Conservation (phyloP, 1,140 invertebrate species). For the Halesus radiatus region DNA sequence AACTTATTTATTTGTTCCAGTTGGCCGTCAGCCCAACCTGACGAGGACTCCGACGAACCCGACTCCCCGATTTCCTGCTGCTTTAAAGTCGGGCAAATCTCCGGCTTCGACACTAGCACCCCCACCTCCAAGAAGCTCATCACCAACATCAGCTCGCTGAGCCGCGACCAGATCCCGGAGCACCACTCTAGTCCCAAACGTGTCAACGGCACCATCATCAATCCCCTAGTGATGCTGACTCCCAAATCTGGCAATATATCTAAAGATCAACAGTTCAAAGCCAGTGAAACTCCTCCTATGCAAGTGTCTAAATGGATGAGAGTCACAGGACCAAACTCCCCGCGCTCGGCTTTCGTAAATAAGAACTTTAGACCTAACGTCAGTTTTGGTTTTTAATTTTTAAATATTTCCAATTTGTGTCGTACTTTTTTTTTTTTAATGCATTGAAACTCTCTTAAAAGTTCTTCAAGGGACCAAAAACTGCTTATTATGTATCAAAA, state of each 20-base stretch:
- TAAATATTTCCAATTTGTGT: slow-evolving; percentile 12
- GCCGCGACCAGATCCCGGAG: background rate
- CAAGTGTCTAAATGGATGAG: slow-evolving; percentile 70
- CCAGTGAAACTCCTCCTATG: slow-evolving; percentile 51
- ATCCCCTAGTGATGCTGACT: slow-evolving; percentile 45
- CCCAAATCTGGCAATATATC: slow-evolving; percentile 34
- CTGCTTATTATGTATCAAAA: no score
- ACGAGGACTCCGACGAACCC: slow-evolving; percentile 37
- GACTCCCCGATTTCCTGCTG: slow-evolving; percentile 53
- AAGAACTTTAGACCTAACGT: slow-evolving; percentile 67
- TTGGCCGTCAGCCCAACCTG: slow-evolving; percentile 42
- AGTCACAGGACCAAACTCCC: slow-evolving; percentile 72
- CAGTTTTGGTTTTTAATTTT: slow-evolving; percentile 66
- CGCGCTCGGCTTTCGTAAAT: slow-evolving; percentile 63
- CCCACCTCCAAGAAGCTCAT: slow-evolving; percentile 45
- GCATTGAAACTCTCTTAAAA: no score
- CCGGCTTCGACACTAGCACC: slow-evolving; percentile 44
- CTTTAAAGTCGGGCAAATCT: slow-evolving; percentile 54
- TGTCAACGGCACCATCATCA: slow-evolving; percentile 41
- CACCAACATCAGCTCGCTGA: slow-evolving; percentile 23
- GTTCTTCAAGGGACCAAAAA: no score
- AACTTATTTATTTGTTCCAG: slow-evolving; percentile 34
- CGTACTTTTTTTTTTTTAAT: background rate
- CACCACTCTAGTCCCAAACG: background rate
- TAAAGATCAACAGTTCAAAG: slow-evolving; percentile 2